A percentile compares a stretch with the other conserved stretches of the same genome.
Conservation (phyloP, 2,113 vertebrate genomes). For the Mola mola region DNA sequence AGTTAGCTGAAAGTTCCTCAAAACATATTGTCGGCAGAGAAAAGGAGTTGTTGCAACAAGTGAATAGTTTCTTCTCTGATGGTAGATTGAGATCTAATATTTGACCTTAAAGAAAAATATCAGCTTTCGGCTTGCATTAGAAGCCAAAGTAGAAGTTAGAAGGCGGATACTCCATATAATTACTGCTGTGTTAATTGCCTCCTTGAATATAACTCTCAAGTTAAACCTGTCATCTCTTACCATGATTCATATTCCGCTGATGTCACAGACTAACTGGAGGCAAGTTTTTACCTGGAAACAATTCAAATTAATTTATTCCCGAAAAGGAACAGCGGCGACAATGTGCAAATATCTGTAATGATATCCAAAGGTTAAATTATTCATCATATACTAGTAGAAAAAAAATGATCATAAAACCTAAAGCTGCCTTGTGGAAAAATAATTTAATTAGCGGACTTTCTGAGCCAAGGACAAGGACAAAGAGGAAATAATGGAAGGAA, state of each 20-base stretch:
- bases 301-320: neutral
- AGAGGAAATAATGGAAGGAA: neutral
- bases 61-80: constrained; percentile 17
- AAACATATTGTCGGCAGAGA: constrained; percentile 36
- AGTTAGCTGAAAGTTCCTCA: constrained; percentile 31
- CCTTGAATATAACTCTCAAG: neutral
- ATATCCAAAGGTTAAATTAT: neutral
- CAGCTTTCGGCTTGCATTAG: neutral
- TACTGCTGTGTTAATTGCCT: neutral
- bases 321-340: neutral
- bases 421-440: neutral
- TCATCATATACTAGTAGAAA: neutral
- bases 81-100: constrained; percentile 1
- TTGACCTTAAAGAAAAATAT: neutral
- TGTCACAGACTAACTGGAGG: neutral
- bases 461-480: neutral
- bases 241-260: neutral
- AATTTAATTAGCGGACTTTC: neutral
- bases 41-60: constrained; percentile 37
- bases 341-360: neutral
- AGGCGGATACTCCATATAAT: no score
- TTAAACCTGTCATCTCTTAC: neutral
- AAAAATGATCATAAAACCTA: neutral
- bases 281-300: neutral
- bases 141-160: neutral